phyloP scores from a whole-genome alignment of 30 jellyfish, hydroid and myxozoan species.

The Pelagia noctiluca region DNA sequence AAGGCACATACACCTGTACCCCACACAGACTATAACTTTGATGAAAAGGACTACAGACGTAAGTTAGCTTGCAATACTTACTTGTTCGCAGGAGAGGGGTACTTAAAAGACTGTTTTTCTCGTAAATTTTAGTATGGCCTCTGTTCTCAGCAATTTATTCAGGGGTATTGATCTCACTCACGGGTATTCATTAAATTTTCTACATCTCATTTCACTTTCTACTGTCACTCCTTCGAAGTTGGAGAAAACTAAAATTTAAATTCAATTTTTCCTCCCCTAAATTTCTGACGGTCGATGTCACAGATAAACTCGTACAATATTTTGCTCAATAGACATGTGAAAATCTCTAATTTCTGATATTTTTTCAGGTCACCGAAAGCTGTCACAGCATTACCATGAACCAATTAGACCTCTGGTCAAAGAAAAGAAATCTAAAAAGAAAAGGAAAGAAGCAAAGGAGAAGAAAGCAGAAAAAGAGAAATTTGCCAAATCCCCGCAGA shows the following conservation, averaged over 20 bases:
- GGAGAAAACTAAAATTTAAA: too few species aligned
- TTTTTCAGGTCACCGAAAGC: conserved; percentile 78
- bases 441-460: conserved; percentile 47
- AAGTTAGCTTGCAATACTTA: too few species aligned
- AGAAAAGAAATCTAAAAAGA: conserved; percentile 42
- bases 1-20: conserved; percentile 53
- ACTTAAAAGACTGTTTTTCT: too few species aligned
- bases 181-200: too few species aligned
- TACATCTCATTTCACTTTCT: too few species aligned
- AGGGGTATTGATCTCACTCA: too few species aligned
- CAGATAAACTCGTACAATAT: too few species aligned
- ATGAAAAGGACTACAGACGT: conserved; percentile 87
- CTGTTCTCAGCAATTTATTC: too few species aligned
- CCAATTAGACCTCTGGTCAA: conserved; percentile 81
- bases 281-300: too few species aligned
- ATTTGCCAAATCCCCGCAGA: conserved; percentile 77
- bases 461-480: conserved; percentile 65
- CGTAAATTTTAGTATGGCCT: conserved; percentile 10
- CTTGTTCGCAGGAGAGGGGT: too few species aligned
- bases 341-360: not conserved
- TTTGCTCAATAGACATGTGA: not conserved
- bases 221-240: too few species aligned
- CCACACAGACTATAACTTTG: conserved; percentile 78
- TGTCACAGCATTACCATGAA: conserved; percentile 85
- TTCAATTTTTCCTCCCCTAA: too few species aligned